Percentiles rank a stretch among this genome's conserved stretches.
phyloP scores from a whole-genome alignment of 2,888 invertebrate species.

The Polyommatus iphigenia region DNA sequence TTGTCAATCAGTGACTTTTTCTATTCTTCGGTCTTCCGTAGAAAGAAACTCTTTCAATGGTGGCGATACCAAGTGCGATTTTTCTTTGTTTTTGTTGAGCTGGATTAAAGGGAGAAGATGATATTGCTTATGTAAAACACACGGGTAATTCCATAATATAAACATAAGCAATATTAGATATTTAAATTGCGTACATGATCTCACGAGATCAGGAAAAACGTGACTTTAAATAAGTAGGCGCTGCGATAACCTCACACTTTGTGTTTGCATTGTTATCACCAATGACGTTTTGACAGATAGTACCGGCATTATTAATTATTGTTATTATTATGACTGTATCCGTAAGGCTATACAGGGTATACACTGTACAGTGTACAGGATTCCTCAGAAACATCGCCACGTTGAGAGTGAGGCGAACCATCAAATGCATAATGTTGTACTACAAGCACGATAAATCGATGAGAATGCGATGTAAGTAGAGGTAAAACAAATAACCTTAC shows the following conservation, averaged over 20 bases:
- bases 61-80: background rate
- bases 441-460: too few relatives aligned
- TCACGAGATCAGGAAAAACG: slow-evolving; percentile 30
- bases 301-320: background rate
- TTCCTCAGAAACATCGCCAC: background rate
- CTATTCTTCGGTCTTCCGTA: too few relatives aligned
- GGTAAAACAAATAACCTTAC: too few relatives aligned
- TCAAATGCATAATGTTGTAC: too few relatives aligned
- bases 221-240: slow-evolving; percentile 19
- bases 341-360: background rate
- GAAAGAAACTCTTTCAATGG: background rate
- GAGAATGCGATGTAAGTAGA: too few relatives aligned
- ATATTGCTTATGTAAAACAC: background rate
- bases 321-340: background rate
- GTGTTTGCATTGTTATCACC: slow-evolving; percentile 20
- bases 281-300: slow-evolving; percentile 21
- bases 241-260: slow-evolving; percentile 12
- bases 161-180: slow-evolving; percentile 1
- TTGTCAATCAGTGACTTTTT: background rate
- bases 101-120: background rate
- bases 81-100: background rate
- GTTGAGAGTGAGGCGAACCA: too few relatives aligned
- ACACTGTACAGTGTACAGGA: background rate
- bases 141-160: background rate
- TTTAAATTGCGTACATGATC: slow-evolving; percentile 12